phyloP scores from a whole-genome alignment of 1,140 invertebrate species.

The Drosophila kurseongensis region DNA sequence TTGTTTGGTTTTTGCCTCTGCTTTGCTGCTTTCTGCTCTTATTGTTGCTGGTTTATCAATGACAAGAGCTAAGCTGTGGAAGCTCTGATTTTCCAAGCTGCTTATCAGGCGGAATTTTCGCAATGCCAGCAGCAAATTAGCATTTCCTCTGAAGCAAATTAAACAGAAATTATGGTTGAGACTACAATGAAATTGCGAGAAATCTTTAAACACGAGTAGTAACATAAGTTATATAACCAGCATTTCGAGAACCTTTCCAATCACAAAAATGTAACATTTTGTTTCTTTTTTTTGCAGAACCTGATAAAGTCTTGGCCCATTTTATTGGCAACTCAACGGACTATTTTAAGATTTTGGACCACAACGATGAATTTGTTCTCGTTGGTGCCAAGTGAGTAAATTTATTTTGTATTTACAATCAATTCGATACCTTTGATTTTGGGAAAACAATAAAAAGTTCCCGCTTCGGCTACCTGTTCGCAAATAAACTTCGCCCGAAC shows the following conservation, averaged over 20 bases:
- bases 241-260: neutral
- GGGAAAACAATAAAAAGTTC: conserved; percentile 37
- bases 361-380: conserved; percentile 85
- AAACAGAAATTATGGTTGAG: conserved; percentile 14
- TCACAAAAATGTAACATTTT: neutral
- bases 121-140: conserved; percentile 68
- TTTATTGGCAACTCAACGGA: conserved; percentile 84
- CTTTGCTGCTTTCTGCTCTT: conserved; percentile 27
- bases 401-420: conserved; percentile 25
- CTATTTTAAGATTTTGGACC: conserved; percentile 86
- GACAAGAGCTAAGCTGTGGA: conserved; percentile 33
- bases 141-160: conserved; percentile 63
- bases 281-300: conserved; percentile 59
- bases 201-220: conserved; percentile 4
- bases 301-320: conserved; percentile 77
- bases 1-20: conserved; percentile 37
- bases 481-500: conserved; percentile 54
- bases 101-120: conserved; percentile 75
- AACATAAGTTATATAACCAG: conserved; percentile 14
- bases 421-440: conserved; percentile 14
- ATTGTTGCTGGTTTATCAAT: conserved; percentile 59
- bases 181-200: conserved; percentile 6
- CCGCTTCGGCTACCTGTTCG: conserved; percentile 45
- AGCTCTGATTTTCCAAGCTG: conserved; percentile 41
- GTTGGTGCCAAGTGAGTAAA: conserved; percentile 85